Percentiles rank a stretch among this genome's conserved stretches.
phyloP scores from a whole-genome alignment of 2,113 vertebrate genomes.

The Malurus alboscapulatus region DNA sequence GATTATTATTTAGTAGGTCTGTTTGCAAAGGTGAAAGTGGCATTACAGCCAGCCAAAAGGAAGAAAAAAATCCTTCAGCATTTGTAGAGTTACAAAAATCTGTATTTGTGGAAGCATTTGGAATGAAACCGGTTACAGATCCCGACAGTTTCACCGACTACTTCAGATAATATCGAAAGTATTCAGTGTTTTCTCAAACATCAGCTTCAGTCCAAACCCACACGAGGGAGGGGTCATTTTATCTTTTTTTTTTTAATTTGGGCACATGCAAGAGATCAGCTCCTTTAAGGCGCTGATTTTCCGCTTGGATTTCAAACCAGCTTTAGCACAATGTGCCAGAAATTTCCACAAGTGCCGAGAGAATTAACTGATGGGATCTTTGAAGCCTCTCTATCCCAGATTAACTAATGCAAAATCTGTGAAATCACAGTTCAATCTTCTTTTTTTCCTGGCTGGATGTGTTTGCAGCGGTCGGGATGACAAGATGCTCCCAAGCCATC shows the following conservation, averaged over 20 bases:
- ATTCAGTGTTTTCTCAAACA: constrained; percentile 11
- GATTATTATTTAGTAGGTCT: constrained; percentile 78
- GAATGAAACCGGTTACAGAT: not conserved
- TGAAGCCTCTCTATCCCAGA: constrained; percentile 75
- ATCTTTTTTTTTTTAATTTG: not conserved
- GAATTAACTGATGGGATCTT: constrained; percentile 78
- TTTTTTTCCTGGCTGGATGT: constrained; percentile 51
- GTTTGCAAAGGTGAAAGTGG: constrained; percentile 75
- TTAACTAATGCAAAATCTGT: constrained; percentile 79
- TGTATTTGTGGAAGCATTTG: constrained; percentile 16
- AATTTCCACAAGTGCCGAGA: constrained; percentile 70
- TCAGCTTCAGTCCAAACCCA: constrained; percentile 4
- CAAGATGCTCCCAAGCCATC: constrained; percentile 69
- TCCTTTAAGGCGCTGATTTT: constrained; percentile 54
- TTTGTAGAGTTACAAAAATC: not conserved
- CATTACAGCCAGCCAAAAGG: constrained; percentile 62
- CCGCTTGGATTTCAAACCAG: constrained; percentile 74
- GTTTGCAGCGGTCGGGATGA: constrained; percentile 60
- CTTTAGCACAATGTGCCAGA: constrained; percentile 73
- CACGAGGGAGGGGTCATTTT: not conserved
- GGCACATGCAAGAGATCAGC: not conserved
- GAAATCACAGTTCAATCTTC: constrained; percentile 73
- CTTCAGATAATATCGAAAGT: not conserved
- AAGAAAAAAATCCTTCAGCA: not conserved
- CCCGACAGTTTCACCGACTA: not conserved